Conservation (phyloP, 2,113 vertebrate species). For the Bettongia penicillata region DNA sequence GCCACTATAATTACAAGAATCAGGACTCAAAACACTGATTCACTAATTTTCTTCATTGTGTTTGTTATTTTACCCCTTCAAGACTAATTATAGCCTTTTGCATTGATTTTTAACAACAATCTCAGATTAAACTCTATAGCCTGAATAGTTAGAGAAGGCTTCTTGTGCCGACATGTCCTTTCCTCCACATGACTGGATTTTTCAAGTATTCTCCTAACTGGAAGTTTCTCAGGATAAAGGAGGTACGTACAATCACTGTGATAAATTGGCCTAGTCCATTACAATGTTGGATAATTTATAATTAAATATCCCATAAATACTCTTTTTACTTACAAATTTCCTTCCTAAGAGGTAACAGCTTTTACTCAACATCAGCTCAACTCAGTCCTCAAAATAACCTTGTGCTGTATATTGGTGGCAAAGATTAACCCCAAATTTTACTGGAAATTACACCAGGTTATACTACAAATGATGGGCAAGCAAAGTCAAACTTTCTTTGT, state of each 20-base stretch:
- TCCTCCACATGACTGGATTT: background rate
- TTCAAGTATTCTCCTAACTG: slow-evolving; percentile 11
- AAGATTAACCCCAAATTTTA: background rate
- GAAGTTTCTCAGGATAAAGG: slow-evolving; percentile 40
- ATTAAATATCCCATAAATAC: slow-evolving; percentile 23
- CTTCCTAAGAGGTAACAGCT: slow-evolving; percentile 8
- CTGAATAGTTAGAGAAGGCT: background rate
- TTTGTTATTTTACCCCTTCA: slow-evolving; percentile 50
- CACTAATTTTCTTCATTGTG: slow-evolving; percentile 34
- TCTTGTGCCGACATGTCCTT: background rate
- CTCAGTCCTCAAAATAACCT: slow-evolving; percentile 18
- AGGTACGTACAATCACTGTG: background rate
- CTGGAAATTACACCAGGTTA: background rate
- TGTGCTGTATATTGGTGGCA: background rate
- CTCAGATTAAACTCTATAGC: slow-evolving; percentile 19
- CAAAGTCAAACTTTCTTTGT: background rate
- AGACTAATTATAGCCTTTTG: slow-evolving; percentile 52
- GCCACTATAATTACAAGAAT: slow-evolving; percentile 57
- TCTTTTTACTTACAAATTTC: background rate
- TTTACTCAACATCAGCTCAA: background rate
- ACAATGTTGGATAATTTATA: slow-evolving; percentile 25
- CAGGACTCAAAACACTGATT: slow-evolving; percentile 59
- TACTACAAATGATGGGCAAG: background rate
- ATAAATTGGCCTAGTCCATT: background rate
- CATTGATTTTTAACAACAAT: slow-evolving; percentile 47